Evolutionary conservation across 2,113 vertebrate genomes (phyloP), one percentile per base, ranked within the genome.

Genomic region (Colistium nudipinnis): DNA sequence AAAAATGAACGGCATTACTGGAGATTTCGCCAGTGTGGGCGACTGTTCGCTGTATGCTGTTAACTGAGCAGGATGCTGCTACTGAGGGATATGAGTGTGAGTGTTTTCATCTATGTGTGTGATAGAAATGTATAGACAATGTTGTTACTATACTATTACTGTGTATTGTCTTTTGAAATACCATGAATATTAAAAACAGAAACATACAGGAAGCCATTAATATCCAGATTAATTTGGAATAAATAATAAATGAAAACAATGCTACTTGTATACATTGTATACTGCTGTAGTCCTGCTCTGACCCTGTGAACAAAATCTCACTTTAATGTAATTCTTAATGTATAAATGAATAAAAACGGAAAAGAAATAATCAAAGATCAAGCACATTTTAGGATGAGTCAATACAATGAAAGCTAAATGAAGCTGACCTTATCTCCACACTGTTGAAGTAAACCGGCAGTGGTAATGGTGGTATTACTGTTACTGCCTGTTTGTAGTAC

Each of bases 51-150:
- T 81, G 77, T 63, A 56, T 70, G 60, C 54, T 43, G 61, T 83
- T 69, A 81, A 78, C 67, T 63, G 66, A 64, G 57, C 43, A 59
- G 78, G 54, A 51, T 36, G 68, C 47, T 65, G n/a, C n/a, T n/a
- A n/a, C n/a, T n/a, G n/a, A n/a, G n/a, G n/a, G n/a, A n/a, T 33
- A 4, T 17, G 0, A 28, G 30, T 65, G 62, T 51, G 44, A 66
- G 41, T 51, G 38, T 47, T 19, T 47, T 38, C 44, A 17, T 63
- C 59, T 47, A 24, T 27, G 47, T 52, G 31, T 33, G 31, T 33
- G 31, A 6, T 16, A 43, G 41, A 19, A 8, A 43, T 35, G 7
- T 35, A 11, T 6, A 1, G 11, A 35, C 33, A 3, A 11, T 7
- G 7, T 11, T 35, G 33, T 35, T 17, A 39, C 13, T 39, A 12